These are phyloP conservation scores for Heliconius charithonia DNA, from an alignment of 2,888 invertebrate species.

Conservation along the genomic window DNA sequence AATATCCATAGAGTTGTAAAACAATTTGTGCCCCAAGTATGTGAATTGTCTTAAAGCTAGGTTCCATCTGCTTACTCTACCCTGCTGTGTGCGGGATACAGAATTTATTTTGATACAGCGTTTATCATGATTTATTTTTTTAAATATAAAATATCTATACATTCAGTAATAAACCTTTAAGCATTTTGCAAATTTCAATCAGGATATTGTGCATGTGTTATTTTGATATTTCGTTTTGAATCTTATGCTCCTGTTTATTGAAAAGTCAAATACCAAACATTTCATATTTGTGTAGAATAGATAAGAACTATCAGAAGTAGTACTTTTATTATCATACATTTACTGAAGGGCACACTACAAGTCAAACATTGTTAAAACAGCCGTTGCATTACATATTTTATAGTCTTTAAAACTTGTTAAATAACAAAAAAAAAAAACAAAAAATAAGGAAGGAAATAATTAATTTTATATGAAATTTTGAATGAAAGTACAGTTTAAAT, in stretches of 20 bases:
- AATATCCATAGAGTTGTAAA: no score
- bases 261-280: background rate
- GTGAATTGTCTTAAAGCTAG: no score
- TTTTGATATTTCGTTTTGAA: background rate
- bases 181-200: no score
- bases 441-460: background rate
- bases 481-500: constrained; percentile 10
- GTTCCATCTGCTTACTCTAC: no score
- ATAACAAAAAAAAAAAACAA: background rate
- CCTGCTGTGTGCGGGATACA: no score
- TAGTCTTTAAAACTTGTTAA: background rate
- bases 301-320: constrained; percentile 11
- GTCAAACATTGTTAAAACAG: background rate
- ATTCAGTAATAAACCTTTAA: no score
- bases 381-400: background rate
- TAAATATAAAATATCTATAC: no score
- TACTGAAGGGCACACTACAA: background rate
- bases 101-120: no score
- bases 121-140: no score
- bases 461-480: constrained; percentile 9
- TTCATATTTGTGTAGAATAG: constrained; percentile 4
- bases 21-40: no score
- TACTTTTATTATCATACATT: background rate
- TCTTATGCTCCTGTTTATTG: background rate
- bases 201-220: no score